A percentile compares a stretch with the other conserved stretches of the same genome.
Conservation (phyloP, 1,140 invertebrate genomes). For the Chrysomallon squamiferum region DNA sequence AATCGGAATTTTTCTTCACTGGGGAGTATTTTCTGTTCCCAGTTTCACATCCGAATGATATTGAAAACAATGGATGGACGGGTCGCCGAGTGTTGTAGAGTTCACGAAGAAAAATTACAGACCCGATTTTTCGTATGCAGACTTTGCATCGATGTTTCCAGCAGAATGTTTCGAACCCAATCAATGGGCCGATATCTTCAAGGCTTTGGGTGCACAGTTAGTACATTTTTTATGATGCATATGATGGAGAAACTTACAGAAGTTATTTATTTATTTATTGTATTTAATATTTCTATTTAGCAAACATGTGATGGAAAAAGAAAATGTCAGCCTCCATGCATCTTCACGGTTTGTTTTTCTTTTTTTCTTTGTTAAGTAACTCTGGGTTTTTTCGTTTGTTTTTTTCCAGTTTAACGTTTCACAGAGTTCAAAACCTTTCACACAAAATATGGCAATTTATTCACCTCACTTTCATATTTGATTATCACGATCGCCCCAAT, state of each 20-base stretch:
- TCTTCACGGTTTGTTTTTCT: too few relatives aligned
- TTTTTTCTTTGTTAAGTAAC: too few relatives aligned
- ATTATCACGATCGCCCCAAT: constrained; percentile 62
- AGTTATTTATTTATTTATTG: too few relatives aligned
- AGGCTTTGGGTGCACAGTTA: constrained; percentile 50
- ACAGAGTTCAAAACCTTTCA: constrained; percentile 58
- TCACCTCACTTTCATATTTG: constrained; percentile 60
- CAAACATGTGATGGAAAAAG: too few relatives aligned
- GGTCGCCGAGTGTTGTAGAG: constrained; percentile 9
- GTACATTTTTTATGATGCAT: constrained; percentile 18
- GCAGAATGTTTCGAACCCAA: constrained; percentile 45
- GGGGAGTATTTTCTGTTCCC: constrained; percentile 58
- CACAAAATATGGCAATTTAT: constrained; percentile 63
- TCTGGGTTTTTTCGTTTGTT: too few relatives aligned
- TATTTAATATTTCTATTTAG: too few relatives aligned
- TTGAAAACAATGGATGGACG: constrained; percentile 36
- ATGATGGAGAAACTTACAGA: too few relatives aligned
- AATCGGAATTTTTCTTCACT: constrained; percentile 60
- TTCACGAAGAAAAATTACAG: constrained; percentile 50
- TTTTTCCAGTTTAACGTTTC: constrained; percentile 59
- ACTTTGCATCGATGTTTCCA: constrained; percentile 46
- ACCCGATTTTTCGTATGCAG: constrained; percentile 45
- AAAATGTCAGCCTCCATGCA: too few relatives aligned
- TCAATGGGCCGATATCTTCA: constrained; percentile 50
- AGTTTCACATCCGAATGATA: constrained; percentile 37